phyloP scores from a whole-genome alignment of 1,140 invertebrate species.

The Nephila pilipes region DNA sequence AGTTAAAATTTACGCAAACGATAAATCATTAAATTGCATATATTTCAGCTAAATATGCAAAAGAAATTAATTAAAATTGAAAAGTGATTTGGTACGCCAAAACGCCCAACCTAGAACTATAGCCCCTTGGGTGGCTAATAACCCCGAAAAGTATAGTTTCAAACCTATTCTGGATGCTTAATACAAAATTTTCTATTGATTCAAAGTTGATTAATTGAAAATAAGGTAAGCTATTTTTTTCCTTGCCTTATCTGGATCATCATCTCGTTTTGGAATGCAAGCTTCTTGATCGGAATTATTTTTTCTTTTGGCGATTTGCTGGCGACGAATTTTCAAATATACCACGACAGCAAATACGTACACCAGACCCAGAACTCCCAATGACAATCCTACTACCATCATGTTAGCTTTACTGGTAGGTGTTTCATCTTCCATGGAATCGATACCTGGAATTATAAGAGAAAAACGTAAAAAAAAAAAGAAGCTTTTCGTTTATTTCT shows the following conservation, averaged over 20 bases:
- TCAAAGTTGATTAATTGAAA: no score
- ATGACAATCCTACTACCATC: slow-evolving; percentile 90
- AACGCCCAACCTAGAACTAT: no score
- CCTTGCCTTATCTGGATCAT: slow-evolving; percentile 36
- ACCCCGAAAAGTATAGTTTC: no score
- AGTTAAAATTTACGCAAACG: no score
- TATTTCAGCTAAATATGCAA: no score
- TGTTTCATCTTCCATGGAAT: slow-evolving; percentile 19
- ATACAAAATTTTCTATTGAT: no score
- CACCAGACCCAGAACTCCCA: slow-evolving; percentile 89
- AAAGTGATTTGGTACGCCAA: no score
- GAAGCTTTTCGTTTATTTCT: not conserved
- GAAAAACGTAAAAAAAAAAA: not conserved
- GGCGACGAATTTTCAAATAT: slow-evolving; percentile 83
- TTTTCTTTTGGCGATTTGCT: slow-evolving; percentile 50
- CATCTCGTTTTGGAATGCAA: slow-evolving; percentile 20
- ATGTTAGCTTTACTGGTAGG: slow-evolving; percentile 84
- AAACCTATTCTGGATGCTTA: no score
- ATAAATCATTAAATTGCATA: no score
- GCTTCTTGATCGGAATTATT: slow-evolving; percentile 42
- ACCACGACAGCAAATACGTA: slow-evolving; percentile 91
- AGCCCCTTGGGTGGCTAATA: no score
- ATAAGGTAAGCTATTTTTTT: not conserved
- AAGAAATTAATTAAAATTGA: no score
- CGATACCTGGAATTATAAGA: slow-evolving; percentile 32